Evolutionary conservation across 1,140 invertebrate genomes (phyloP).

Genomic region (Camponotus vicinus): DNA sequence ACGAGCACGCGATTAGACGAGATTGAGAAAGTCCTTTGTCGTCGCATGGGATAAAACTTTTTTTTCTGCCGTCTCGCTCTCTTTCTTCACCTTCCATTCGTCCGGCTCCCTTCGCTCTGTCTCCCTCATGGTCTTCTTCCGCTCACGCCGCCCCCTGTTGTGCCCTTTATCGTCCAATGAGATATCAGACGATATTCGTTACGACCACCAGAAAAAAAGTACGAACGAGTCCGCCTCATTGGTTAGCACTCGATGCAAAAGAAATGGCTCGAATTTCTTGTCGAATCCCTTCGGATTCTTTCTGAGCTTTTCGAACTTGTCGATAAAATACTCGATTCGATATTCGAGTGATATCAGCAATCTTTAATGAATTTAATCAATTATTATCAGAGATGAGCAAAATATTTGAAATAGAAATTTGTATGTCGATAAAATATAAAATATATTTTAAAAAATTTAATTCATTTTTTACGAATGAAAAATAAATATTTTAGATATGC

Average conservation of each 20-base stretch:
- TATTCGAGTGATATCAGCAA: constrained; percentile 18
- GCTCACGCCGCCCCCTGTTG: constrained; percentile 65
- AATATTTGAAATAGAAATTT: too few species aligned
- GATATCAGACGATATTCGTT: constrained; percentile 64
- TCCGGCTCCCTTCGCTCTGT: neutral
- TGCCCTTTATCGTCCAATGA: constrained; percentile 57
- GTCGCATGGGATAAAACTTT: constrained; percentile 60
- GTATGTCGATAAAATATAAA: too few species aligned
- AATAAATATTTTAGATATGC: too few species aligned
- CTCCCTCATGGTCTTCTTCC: neutral
- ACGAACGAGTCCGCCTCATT: constrained; percentile 69
- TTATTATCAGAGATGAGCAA: too few species aligned
- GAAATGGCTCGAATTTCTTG: constrained; percentile 71
- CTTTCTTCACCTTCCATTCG: constrained; percentile 5
- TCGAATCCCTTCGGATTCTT: constrained; percentile 47
- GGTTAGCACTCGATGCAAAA: constrained; percentile 61
- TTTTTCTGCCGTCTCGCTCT: constrained; percentile 23
- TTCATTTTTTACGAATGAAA: too few species aligned
- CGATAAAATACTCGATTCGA: constrained; percentile 44
- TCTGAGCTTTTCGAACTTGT: constrained; percentile 35
- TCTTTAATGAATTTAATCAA: neutral
- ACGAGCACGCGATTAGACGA: constrained; percentile 66
- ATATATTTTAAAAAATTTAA: too few species aligned
- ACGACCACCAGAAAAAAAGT: constrained; percentile 38
- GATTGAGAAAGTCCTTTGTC: constrained; percentile 69